Conservation (phyloP, 2,113 vertebrate species). For the Chroicocephalus ridibundus region DNA sequence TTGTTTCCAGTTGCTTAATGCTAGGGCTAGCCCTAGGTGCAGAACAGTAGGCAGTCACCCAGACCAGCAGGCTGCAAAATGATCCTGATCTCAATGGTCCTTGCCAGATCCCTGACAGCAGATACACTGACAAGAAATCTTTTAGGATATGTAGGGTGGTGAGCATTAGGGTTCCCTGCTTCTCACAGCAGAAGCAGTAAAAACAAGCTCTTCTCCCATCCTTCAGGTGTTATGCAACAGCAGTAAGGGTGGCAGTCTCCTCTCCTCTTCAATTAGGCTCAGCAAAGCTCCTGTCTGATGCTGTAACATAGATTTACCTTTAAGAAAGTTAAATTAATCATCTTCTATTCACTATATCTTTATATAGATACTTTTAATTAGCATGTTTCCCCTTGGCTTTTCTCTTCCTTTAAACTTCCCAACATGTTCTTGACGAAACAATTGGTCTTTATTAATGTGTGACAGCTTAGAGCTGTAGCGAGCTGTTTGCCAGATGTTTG, state of each 20-base stretch:
- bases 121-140: neutral
- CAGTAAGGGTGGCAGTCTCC: neutral
- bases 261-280: neutral
- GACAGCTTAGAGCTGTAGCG: conserved; percentile 55
- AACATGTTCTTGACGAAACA: conserved; percentile 59
- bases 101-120: neutral
- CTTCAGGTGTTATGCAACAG: neutral
- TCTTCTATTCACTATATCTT: neutral
- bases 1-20: neutral
- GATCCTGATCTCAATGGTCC: neutral
- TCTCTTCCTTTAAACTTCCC: conserved; percentile 51
- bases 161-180: neutral
- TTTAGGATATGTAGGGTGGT: neutral
- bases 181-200: neutral
- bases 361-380: conserved; percentile 53
- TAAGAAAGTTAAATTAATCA: conserved; percentile 27
- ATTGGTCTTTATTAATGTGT: conserved; percentile 60
- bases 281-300: neutral
- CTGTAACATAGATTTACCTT: neutral
- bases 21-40: neutral
- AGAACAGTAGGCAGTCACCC: neutral
- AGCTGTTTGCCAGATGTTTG: conserved; percentile 70
- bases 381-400: conserved; percentile 33
- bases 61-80: neutral
- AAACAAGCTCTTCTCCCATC: neutral